A percentile compares a stretch with the other conserved stretches of the same genome.
phyloP scores from a whole-genome alignment of 2,888 invertebrate genomes.

The Chamaedrilus cognettii region DNA sequence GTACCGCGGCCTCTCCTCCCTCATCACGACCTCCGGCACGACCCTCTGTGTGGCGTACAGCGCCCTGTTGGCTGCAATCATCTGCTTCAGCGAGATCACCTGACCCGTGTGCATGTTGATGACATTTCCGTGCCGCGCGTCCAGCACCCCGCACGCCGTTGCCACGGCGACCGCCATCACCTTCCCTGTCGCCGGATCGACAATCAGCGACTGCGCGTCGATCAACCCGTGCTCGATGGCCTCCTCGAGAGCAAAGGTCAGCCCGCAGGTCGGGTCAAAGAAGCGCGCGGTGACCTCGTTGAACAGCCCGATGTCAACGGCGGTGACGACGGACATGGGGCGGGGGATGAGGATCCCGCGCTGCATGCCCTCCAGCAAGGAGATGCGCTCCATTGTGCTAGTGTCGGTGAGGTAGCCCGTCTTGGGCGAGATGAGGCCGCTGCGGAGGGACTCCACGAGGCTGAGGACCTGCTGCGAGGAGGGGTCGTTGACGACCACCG shows the following conservation, averaged over 20 bases:
- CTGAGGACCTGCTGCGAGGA: constrained; percentile 35
- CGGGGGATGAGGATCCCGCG: constrained; percentile 38
- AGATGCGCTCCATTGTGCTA: constrained; percentile 67
- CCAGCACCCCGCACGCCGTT: constrained; percentile 39
- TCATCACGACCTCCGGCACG: constrained; percentile 2
- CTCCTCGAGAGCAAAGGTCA: constrained; percentile 38
- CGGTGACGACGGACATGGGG: constrained; percentile 39
- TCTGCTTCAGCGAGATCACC: constrained; percentile 51
- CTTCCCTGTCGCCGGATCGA: constrained; percentile 41
- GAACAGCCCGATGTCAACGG: constrained; percentile 41
- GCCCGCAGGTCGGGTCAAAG: constrained; percentile 37
- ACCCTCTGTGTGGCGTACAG: not conserved
- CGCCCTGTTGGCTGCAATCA: constrained; percentile 9
- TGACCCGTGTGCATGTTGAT: constrained; percentile 62
- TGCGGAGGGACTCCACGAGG: constrained; percentile 49
- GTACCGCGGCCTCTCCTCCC: constrained; percentile 3
- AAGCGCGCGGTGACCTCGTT: constrained; percentile 39
- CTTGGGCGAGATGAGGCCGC: constrained; percentile 76
- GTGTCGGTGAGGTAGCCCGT: constrained; percentile 62
- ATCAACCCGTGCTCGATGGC: constrained; percentile 40
- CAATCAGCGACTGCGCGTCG: constrained; percentile 36
- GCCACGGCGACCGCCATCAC: constrained; percentile 37
- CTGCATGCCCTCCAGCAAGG: constrained; percentile 79
- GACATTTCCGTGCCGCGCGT: constrained; percentile 40
- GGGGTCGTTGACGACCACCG: constrained; percentile 40